These are phyloP conservation scores for Ascaphus truei DNA, from an alignment of 2,113 vertebrate species.

Conservation along the genomic window DNA sequence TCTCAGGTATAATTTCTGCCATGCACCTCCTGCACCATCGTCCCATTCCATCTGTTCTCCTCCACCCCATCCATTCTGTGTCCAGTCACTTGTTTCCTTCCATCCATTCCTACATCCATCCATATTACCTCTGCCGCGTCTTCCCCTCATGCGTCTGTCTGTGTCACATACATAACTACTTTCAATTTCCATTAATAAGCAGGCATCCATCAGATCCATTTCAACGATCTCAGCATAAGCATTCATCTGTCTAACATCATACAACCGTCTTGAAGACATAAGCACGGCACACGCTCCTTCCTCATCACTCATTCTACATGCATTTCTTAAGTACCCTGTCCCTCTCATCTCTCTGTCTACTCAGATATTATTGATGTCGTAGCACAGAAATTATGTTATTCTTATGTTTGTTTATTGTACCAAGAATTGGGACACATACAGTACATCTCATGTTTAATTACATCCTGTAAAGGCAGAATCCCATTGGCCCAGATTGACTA, in stretches of 20 bases:
- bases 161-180: conserved; percentile 27
- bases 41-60: too few relatives aligned
- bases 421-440: too few relatives aligned
- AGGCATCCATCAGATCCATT: conserved; percentile 8
- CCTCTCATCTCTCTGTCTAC: too few relatives aligned
- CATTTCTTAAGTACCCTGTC: not conserved
- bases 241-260: conserved; percentile 7
- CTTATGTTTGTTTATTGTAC: too few relatives aligned
- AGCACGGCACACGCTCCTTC: too few relatives aligned
- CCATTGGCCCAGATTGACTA: too few relatives aligned
- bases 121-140: conserved; percentile 9
- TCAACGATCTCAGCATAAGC: not conserved
- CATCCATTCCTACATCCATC: conserved; percentile 11
- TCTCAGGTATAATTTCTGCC: too few relatives aligned
- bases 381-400: too few relatives aligned
- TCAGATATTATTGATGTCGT: too few relatives aligned
- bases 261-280: not conserved
- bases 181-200: conserved; percentile 33
- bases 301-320: not conserved
- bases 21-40: too few relatives aligned
- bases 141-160: conserved; percentile 17
- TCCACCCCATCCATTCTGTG: not conserved
- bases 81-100: conserved; percentile 16
- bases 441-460: too few relatives aligned
- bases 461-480: too few relatives aligned